phyloP scores from a whole-genome alignment of 2,113 vertebrate genomes.

The Pionites leucogaster region DNA sequence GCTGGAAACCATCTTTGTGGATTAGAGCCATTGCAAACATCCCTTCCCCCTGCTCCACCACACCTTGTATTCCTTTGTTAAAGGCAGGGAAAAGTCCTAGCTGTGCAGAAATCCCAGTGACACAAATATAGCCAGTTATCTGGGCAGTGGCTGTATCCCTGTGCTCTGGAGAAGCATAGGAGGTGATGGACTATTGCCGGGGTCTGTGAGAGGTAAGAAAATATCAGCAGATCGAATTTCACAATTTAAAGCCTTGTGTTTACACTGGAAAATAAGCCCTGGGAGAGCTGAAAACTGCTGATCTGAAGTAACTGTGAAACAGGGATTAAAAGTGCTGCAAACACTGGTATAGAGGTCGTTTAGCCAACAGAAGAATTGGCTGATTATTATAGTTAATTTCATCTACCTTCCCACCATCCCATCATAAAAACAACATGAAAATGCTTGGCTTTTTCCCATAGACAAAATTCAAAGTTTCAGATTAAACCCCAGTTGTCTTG shows the following conservation, averaged over 20 bases:
- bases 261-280: background rate
- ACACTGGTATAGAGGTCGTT: background rate
- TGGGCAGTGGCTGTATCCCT: background rate
- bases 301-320: background rate
- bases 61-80: conserved; percentile 23
- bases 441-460: background rate
- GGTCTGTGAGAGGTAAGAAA: background rate
- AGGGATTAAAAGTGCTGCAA: background rate
- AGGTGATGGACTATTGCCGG: background rate
- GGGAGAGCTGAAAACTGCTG: background rate
- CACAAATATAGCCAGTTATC: background rate
- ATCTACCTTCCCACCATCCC: background rate
- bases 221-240: background rate
- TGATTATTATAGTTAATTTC: background rate
- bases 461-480: background rate
- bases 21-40: conserved; percentile 16
- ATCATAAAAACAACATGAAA: background rate
- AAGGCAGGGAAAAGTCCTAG: background rate
- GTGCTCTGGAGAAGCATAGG: background rate
- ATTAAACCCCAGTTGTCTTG: background rate
- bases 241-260: background rate
- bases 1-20: conserved; percentile 42
- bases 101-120: background rate
- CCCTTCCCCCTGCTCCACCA: conserved; percentile 1
- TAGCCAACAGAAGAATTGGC: background rate